phyloP scores from a whole-genome alignment of 2,797 vertebrate genomes.

The Sphaeramia orbicularis region DNA sequence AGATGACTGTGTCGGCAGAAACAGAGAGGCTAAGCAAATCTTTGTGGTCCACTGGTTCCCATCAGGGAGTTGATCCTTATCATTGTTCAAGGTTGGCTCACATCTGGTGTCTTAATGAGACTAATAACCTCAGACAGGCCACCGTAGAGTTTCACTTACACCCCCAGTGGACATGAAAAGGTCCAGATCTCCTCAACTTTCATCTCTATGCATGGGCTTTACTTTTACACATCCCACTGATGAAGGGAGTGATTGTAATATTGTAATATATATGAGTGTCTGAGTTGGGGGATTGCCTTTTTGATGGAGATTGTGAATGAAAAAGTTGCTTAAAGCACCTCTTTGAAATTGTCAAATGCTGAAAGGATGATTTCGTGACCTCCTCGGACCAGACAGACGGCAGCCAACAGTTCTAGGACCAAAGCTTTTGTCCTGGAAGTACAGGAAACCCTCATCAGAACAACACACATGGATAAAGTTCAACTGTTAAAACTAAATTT shows the following conservation, averaged over 20 bases:
- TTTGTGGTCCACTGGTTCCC: conserved; percentile 64
- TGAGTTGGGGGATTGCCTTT: not conserved
- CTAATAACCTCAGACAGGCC: conserved; percentile 59
- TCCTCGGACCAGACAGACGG: conserved; percentile 95
- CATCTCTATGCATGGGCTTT: conserved; percentile 27
- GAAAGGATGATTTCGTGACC: conserved; percentile 98
- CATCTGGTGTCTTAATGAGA: conserved; percentile 77
- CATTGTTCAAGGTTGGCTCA: conserved; percentile 69
- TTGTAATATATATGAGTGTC: not conserved
- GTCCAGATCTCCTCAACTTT: conserved; percentile 33
- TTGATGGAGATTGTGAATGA: conserved; percentile 1
- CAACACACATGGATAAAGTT: conserved; percentile 8
- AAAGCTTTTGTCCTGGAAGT: conserved; percentile 93
- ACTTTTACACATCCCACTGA: conserved; percentile 27
- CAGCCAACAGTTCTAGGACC: conserved; percentile 96
- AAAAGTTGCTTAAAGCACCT: conserved; percentile 82
- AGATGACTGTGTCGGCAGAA: conserved; percentile 64
- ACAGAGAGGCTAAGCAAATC: conserved; percentile 56
- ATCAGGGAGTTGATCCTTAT: conserved; percentile 75
- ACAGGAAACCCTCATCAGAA: conserved; percentile 51
- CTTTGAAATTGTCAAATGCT: conserved; percentile 99
- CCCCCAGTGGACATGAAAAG: conserved; percentile 41
- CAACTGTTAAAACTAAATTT: conserved; percentile 1
- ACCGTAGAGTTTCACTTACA: conserved; percentile 53
- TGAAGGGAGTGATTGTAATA: conserved; percentile 24